Base-by-base conservation (phyloP, 2,888 invertebrate species). In the Caenorhabditis doughertyi region DNA sequence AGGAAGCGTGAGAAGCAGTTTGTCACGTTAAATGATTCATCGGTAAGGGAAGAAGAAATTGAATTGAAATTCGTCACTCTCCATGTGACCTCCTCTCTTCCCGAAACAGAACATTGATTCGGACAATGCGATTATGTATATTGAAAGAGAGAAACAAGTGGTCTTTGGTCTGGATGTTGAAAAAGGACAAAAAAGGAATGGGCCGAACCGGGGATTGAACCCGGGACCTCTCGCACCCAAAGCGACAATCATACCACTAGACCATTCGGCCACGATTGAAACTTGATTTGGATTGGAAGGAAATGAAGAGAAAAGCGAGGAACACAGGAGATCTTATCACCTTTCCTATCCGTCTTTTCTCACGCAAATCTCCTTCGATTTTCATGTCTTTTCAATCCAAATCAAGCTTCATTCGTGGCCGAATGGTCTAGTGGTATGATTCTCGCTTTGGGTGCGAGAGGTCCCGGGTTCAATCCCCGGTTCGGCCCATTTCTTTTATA, bases 371-470 rank as follows among this genome's bases (percentile, higher is more conserved):
- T n/a, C n/a, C n/a, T n/a, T n/a, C n/a, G 90, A 23, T 25, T 51
- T 51, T 89, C 90, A 89, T 90, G 90, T 89, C 89, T 87, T 58
- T 39, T 9, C 11, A 21, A n/a, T 44, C 16, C 55, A 32, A n/a
- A 58, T 47, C 13, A 27, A 25, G n/a, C 5, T 9, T 8, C 0
- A 44, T 3, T 18, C 21, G 42, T 65, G 83, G 83, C 81, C 83
- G 84, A 81, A 84, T 91, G 91, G 91, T 91, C 90, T 90, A 90
- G 90, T 89, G 91, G 91, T 90, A 90, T 90, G 91, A 91, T 90
- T 91, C 91, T 91, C 90, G 91, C 90, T 91, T 90, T 87, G 90
- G 90, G 91, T 90, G 91, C 91, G 91, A 91, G 90, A 90, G 91
- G 90, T 91, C 91, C 90, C 91, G 90, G 89, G 89, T 86, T 89